Evolutionary conservation across 2,888 invertebrate genomes (phyloP).

Genomic region (Himalopsyche tibetana): DNA sequence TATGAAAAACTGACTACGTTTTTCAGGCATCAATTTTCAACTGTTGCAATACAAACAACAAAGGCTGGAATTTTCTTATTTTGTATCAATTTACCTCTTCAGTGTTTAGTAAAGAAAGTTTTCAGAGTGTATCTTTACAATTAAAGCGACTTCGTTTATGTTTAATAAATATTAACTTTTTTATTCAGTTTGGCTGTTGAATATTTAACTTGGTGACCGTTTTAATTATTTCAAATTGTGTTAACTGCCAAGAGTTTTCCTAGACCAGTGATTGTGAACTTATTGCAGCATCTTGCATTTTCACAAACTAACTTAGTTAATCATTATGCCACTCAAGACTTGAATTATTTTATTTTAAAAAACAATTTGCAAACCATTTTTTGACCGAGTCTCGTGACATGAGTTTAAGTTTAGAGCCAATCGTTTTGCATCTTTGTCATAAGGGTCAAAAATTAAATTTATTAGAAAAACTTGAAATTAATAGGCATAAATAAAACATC

Average conservation of each 20-base stretch:
- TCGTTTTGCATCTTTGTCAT: no score
- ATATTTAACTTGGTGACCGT: constrained; percentile 34
- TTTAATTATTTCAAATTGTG: constrained; percentile 34
- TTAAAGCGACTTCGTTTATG: constrained; percentile 10
- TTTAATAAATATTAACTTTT: constrained; percentile 34
- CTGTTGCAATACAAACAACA: background rate
- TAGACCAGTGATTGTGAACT: background rate
- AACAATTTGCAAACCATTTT: no score
- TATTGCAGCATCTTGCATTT: background rate
- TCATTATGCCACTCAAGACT: no score
- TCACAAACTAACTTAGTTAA: no score
- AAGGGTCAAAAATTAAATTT: no score
- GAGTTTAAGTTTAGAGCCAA: no score
- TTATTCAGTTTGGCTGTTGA: constrained; percentile 26
- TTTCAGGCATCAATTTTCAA: background rate
- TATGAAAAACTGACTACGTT: background rate
- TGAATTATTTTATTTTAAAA: no score
- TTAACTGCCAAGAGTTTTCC: constrained; percentile 24
- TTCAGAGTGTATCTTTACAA: background rate
- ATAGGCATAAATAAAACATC: no score
- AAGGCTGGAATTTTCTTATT: background rate
- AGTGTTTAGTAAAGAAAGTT: background rate
- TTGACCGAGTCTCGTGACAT: no score
- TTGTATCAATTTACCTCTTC: constrained; percentile 7
- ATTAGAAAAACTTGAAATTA: no score